These are phyloP conservation scores for Eristalis arbustorum DNA, from an alignment of 2,888 invertebrate genomes.

Conservation along the genomic window DNA sequence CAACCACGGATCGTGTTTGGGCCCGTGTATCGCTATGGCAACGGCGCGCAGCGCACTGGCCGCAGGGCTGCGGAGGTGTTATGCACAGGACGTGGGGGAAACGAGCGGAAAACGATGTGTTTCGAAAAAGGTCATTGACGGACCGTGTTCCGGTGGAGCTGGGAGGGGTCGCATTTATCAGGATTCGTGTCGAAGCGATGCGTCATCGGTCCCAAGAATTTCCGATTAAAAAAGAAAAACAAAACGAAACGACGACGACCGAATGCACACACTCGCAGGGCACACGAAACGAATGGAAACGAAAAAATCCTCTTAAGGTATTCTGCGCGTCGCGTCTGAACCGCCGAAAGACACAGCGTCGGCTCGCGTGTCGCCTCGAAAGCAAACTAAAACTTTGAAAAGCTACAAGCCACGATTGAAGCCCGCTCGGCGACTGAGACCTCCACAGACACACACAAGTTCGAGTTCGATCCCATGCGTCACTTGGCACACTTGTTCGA, in stretches of 20 bases:
- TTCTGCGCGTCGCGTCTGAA: no score
- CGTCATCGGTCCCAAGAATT: slow-evolving; percentile 43
- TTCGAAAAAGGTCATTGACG: slow-evolving; percentile 62
- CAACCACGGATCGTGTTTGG: slow-evolving; percentile 34
- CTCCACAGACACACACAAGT: no score
- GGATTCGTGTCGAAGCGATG: slow-evolving; percentile 55
- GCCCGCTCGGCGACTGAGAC: slow-evolving; percentile 50
- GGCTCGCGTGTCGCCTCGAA: slow-evolving; percentile 53
- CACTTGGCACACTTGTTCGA: slow-evolving; percentile 56
- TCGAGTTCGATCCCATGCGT: slow-evolving; percentile 68
- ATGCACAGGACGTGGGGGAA: slow-evolving; percentile 26
- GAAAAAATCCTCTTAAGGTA: slow-evolving; percentile 33
- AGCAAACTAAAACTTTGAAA: slow-evolving; percentile 63
- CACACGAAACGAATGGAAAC: neutral
- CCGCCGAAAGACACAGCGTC: slow-evolving; percentile 1
- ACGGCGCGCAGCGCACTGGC: slow-evolving; percentile 8
- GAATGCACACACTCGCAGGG: neutral
- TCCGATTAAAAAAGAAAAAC: slow-evolving; percentile 1
- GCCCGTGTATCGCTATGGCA: slow-evolving; percentile 44
- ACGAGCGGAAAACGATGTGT: slow-evolving; percentile 45
- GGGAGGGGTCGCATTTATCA: slow-evolving; percentile 44
- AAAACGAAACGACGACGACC: neutral
- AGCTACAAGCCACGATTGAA: slow-evolving; percentile 67
- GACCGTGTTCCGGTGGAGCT: slow-evolving; percentile 26
- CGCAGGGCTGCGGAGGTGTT: slow-evolving; percentile 1